Percentiles rank a stretch among this genome's conserved stretches.
phyloP scores from a whole-genome alignment of 2,888 invertebrate genomes.

The Pyrgus malvae region DNA sequence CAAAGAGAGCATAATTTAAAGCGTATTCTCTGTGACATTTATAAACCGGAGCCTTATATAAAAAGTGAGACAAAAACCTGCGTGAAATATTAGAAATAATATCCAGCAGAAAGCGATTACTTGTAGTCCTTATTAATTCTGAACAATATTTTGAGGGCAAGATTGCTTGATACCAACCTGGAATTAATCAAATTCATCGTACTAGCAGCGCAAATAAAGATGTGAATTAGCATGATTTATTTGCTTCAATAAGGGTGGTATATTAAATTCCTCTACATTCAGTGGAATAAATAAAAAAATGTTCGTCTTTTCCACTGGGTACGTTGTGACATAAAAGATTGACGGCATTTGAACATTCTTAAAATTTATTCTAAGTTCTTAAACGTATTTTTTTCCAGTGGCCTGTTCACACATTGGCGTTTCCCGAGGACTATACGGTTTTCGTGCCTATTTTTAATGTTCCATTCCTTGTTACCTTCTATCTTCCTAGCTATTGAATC shows the following conservation, averaged over 20 bases:
- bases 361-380: no score
- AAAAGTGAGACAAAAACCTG: background rate
- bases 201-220: constrained; percentile 13
- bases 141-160: constrained; percentile 14
- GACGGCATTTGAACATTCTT: background rate
- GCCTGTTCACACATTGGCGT: no score
- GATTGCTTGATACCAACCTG: constrained; percentile 17
- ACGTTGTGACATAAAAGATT: background rate
- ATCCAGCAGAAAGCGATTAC: constrained; percentile 11
- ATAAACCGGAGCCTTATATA: background rate
- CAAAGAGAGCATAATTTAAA: background rate
- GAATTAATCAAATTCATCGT: constrained; percentile 20
- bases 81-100: constrained; percentile 2
- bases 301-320: background rate
- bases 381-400: no score
- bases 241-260: constrained; percentile 33
- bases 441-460: no score
- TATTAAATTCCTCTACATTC: background rate
- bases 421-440: no score
- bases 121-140: constrained; percentile 16
- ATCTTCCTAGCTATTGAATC: no score
- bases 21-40: background rate
- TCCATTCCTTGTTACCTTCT: no score
- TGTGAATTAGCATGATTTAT: constrained; percentile 14
- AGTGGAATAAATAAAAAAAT: background rate